Evolutionary conservation across 2,888 invertebrate species (phyloP).

Genomic region (Pterostichus niger): DNA sequence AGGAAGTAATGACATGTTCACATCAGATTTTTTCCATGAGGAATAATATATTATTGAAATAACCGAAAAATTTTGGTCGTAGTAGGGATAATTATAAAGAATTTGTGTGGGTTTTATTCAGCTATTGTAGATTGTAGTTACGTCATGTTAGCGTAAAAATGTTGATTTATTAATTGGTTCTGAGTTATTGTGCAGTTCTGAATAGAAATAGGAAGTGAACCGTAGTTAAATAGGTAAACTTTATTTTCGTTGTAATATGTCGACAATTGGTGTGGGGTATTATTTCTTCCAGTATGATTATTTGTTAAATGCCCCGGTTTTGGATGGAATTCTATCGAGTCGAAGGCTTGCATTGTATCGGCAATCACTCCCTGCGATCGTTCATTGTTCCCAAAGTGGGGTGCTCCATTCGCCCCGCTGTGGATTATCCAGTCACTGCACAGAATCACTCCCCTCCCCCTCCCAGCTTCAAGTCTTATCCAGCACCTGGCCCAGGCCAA

Average conservation of each 20-base stretch:
- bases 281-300: conserved; percentile 50
- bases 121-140: background rate
- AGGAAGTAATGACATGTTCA: too few relatives aligned
- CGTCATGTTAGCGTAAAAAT: background rate
- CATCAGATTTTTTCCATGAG: too few relatives aligned
- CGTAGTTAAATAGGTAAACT: conserved; percentile 45
- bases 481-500: conserved; percentile 36
- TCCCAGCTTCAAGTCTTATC: background rate
- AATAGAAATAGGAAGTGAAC: conserved; percentile 22
- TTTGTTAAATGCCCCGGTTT: conserved; percentile 62
- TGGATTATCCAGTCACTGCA: conserved; percentile 63
- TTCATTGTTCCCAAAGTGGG: conserved; percentile 59
- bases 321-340: conserved; percentile 45
- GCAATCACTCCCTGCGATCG: conserved; percentile 60
- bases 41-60: too few relatives aligned
- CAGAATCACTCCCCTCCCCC: conserved; percentile 1
- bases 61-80: too few relatives aligned
- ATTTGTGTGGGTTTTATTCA: too few relatives aligned
- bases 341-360: conserved; percentile 44
- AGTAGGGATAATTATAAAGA: too few relatives aligned
- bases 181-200: conserved; percentile 15
- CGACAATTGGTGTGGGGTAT: background rate
- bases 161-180: conserved; percentile 39
- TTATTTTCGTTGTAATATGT: background rate
- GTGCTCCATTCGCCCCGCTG: background rate